Evolutionary conservation across 2,797 vertebrate species (phyloP), one percentile per base, ranked within the genome.

Genomic region (Loris lydekkerianus): DNA sequence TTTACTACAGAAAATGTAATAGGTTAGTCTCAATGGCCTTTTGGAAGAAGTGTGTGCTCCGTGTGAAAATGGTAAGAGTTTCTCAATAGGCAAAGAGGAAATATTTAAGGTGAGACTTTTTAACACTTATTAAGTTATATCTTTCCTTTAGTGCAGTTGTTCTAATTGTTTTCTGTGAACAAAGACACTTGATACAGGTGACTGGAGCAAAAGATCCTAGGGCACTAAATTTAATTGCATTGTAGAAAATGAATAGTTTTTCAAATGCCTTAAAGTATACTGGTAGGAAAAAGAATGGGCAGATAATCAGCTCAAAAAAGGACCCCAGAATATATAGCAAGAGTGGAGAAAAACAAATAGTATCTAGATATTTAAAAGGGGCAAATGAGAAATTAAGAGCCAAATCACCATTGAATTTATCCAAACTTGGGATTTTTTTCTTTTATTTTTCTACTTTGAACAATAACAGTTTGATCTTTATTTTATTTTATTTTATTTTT

Each of bases 231-330:
- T 97, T 97, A 3, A 40, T 1, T 20, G 81, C 58, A 67, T 75
- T 80, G 94, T 96, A 94, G 81, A 91, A 89, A 97, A 97, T 97
- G 95, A 97, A 88, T 97, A 97, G 76, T 72, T 96, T 91, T 97
- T 95, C 85, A 85, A 96, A 81, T 92, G 49, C 29, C 72, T 97
- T 96, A 86, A 96, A 96, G 85, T 82, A 84, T 82, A 95, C 94
- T 58, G 70, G 86, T 94, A 94, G 86, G 78, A 91, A 91, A 96
- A 97, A 92, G 40, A 83, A 46, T 46, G 17, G 20, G 40, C 91
- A 94, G 60, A 91, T 80, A 56, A 86, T 53, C 13, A 43, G 7
- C 13, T 31, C 31, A 46, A 97, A 94, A 83, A 91, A 91, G 97
- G 29, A 89, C 84, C 20, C 43, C 58, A 78, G 31, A 43, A n/a